Conservation (phyloP, 2,113 vertebrate species). For the Syngnathoides biaculeatus region DNA sequence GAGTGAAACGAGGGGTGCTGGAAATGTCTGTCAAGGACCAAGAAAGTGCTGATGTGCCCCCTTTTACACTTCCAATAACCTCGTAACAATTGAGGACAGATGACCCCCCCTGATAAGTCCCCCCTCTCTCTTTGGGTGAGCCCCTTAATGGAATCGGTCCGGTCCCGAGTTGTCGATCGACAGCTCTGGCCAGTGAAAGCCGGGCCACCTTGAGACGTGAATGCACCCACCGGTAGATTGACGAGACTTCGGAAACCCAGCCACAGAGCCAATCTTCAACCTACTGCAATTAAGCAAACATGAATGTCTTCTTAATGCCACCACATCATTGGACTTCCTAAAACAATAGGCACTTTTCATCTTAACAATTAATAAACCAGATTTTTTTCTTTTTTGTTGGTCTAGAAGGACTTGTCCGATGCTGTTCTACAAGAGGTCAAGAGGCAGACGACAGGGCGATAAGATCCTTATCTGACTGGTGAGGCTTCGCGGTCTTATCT, state of each 20-base stretch:
- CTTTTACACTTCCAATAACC: constrained; percentile 10
- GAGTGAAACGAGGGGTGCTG: neutral
- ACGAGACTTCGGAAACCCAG: constrained; percentile 48
- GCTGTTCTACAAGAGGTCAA: constrained; percentile 57
- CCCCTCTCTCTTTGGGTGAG: constrained; percentile 33
- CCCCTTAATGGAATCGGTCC: constrained; percentile 64
- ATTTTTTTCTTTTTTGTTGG: constrained; percentile 19
- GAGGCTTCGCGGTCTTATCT: constrained; percentile 50
- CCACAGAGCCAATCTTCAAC: constrained; percentile 12
- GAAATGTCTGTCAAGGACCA: neutral
- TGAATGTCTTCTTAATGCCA: constrained; percentile 22
- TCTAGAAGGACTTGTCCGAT: constrained; percentile 43
- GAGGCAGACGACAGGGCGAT: constrained; percentile 60
- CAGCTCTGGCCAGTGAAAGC: constrained; percentile 53
- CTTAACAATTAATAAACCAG: neutral
- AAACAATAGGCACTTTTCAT: neutral
- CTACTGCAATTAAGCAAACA: no score
- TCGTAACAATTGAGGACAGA: constrained; percentile 40
- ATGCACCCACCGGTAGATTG: constrained; percentile 65
- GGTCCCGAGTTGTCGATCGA: constrained; percentile 52
- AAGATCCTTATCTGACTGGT: constrained; percentile 60
- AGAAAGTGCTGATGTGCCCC: constrained; percentile 19
- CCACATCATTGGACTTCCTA: neutral
- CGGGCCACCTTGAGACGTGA: constrained; percentile 57
- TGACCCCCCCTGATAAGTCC: constrained; percentile 55